Base-by-base conservation (phyloP, 1,140 invertebrate species). In the Bicyclus anynana region DNA sequence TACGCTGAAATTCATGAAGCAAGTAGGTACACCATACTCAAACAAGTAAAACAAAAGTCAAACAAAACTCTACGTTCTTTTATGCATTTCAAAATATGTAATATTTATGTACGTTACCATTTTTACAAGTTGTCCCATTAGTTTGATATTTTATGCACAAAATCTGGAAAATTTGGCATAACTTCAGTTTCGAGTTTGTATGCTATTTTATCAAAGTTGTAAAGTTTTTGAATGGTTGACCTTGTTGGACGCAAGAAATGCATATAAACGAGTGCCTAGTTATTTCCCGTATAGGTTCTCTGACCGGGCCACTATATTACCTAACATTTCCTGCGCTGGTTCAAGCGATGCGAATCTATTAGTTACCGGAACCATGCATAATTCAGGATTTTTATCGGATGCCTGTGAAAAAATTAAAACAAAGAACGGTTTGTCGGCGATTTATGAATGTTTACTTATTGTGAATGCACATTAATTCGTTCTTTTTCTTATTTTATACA, bases 131-230 rank as follows among this genome's bases (percentile, higher is more conserved):
- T 59, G 56, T 37, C 48, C 57, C 21, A 53, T 53, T 53, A 16
- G 40, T 58, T 65, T 59, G 46, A 65, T 68, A 64, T 66, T 63
- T 63, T 66, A 66, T 64, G 53, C 54, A 61, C 48, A 63, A 66
- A 63, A 64, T 69, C 51, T 60, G 48, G 42, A 48, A 66, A 66
- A 66, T 69, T 66, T 63, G 58, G 64, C 67, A 69, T 66, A 67
- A 66, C 47, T 66, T 66, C 60, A 62, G 63, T 66, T 54, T 35
- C 37, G 38, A 57, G 59, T 58, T 54, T 61, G 63, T 59, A 58
- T 60, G 46, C 53, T 37, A 57, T 63, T 63, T 48, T 61, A 65
- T 58, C 51, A 61, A 61, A 65, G 40, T 65, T 65, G 40, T 53
- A 60, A 65, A 60, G 58, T 60, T 65, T 61, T 58, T 57, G 44